Evolutionary conservation across 2,797 vertebrate genomes (phyloP).

Genomic region (Poecilia wingei): DNA sequence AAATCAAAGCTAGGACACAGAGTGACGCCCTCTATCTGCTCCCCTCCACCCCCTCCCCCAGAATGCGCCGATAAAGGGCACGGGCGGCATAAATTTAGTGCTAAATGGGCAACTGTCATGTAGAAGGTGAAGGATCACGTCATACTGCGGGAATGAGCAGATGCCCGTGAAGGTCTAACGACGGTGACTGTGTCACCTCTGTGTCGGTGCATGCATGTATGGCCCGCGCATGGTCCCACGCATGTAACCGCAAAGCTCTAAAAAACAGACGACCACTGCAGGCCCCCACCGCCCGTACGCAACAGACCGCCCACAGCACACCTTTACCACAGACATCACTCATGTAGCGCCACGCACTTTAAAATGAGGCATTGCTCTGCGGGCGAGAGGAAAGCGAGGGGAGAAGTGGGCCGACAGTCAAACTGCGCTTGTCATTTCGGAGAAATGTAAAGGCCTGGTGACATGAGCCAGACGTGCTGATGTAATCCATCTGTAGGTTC

Average conservation of each 20-base stretch:
- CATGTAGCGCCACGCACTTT: slow-evolving; percentile 13
- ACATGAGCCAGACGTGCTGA: slow-evolving; percentile 59
- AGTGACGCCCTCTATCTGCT: slow-evolving; percentile 61
- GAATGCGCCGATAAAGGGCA: slow-evolving; percentile 78
- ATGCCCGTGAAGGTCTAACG: slow-evolving; percentile 80
- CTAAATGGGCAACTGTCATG: slow-evolving; percentile 80
- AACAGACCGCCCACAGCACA: slow-evolving; percentile 32
- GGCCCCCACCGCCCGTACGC: slow-evolving; percentile 25
- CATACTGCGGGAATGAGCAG: slow-evolving; percentile 71
- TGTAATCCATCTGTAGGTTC: slow-evolving; percentile 53
- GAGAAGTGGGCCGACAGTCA: slow-evolving; percentile 43
- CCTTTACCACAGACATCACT: slow-evolving; percentile 6
- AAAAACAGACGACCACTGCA: slow-evolving; percentile 47
- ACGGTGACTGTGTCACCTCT: slow-evolving; percentile 74
- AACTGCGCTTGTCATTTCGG: slow-evolving; percentile 74
- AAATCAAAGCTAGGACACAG: slow-evolving; percentile 74
- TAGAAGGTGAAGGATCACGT: slow-evolving; percentile 80
- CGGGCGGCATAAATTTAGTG: slow-evolving; percentile 77
- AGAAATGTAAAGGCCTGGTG: slow-evolving; percentile 44
- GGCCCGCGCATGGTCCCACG: slow-evolving; percentile 45
- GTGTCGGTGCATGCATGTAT: slow-evolving; percentile 29
- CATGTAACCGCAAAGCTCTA: slow-evolving; percentile 20
- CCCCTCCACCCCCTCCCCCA: slow-evolving; percentile 7
- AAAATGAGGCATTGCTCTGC: slow-evolving; percentile 24
- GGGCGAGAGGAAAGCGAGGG: slow-evolving; percentile 21